Evolutionary conservation across 2,113 vertebrate genomes (phyloP).

Genomic region (Crocuta crocuta): DNA sequence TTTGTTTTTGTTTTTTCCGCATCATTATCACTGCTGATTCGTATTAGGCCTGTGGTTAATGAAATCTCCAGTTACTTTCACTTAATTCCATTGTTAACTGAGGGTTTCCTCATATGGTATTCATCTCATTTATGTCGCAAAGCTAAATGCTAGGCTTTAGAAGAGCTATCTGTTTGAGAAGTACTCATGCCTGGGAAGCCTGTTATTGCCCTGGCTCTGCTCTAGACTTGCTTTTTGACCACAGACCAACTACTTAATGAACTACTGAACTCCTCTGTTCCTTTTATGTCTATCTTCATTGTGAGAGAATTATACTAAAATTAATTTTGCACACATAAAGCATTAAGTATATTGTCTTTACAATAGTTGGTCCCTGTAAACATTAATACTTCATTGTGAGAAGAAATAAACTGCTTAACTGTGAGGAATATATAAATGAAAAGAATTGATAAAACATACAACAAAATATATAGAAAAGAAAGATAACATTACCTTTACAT

Average conservation of each 20-base stretch:
- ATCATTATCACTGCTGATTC: background rate
- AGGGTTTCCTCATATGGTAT: background rate
- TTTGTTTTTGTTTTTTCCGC: background rate
- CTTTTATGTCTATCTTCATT: background rate
- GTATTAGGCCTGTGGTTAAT: background rate
- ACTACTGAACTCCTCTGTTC: background rate
- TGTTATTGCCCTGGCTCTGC: background rate
- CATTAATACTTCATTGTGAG: background rate
- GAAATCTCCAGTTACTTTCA: background rate
- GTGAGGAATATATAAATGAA: background rate
- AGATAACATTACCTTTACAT: slow-evolving; percentile 81
- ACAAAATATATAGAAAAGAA: background rate
- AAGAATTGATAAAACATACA: background rate
- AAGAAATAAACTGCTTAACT: background rate
- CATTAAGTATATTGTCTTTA: too few species aligned
- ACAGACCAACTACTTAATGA: background rate
- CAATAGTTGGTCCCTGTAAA: background rate
- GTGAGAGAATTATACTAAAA: background rate
- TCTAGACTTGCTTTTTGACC: background rate
- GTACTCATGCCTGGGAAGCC: background rate
- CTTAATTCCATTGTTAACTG: background rate
- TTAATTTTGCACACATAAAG: background rate
- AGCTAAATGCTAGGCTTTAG: background rate
- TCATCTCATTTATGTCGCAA: background rate
- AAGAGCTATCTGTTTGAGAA: background rate